Percentiles rank a stretch among this genome's conserved stretches.
phyloP scores from a whole-genome alignment of 2,113 vertebrate genomes.

The Neopipo cinnamomea region DNA sequence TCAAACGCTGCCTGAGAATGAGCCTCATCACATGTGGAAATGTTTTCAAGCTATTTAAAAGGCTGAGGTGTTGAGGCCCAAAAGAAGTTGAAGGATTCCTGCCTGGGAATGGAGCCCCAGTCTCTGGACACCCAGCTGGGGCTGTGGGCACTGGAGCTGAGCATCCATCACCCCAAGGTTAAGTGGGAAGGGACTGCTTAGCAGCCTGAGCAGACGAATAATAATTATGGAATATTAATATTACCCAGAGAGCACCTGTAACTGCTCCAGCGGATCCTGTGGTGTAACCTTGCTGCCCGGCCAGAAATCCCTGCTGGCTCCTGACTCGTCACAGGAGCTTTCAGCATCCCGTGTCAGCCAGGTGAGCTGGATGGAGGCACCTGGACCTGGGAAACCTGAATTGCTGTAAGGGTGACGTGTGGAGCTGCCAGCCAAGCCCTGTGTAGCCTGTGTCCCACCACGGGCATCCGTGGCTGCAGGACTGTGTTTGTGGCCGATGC shows the following conservation, averaged over 20 bases:
- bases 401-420: background rate
- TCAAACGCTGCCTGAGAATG: background rate
- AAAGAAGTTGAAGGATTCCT: background rate
- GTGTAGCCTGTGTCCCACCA: background rate
- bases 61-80: background rate
- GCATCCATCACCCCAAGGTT: background rate
- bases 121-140: background rate
- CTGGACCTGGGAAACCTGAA: background rate
- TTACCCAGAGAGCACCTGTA: background rate
- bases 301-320: background rate
- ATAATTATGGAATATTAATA: background rate
- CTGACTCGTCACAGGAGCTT: slow-evolving; percentile 42
- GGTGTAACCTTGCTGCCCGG: background rate
- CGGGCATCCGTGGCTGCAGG: background rate
- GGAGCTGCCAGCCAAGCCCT: background rate
- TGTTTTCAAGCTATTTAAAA: background rate
- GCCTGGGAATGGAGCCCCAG: background rate
- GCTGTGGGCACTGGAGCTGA: background rate
- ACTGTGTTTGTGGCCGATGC: background rate
- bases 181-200: background rate
- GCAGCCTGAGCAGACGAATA: background rate
- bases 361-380: slow-evolving; percentile 15
- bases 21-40: background rate
- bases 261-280: background rate
- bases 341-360: slow-evolving; percentile 26